These are phyloP conservation scores for Eurois occulta DNA, from an alignment of 2,888 invertebrate genomes.

Conservation along the genomic window DNA sequence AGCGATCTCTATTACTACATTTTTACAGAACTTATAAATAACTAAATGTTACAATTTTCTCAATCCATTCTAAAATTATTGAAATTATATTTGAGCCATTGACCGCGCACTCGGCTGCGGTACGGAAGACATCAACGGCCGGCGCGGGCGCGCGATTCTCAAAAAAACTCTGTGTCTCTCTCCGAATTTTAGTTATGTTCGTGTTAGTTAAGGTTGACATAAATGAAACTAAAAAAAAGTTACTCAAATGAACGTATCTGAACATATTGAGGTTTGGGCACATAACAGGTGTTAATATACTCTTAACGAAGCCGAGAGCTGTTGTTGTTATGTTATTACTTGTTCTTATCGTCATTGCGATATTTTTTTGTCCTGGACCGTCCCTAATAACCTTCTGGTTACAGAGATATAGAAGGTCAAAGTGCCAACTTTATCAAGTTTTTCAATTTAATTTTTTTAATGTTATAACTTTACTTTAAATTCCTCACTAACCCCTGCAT, in stretches of 20 bases:
- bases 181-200: neutral
- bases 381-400: neutral
- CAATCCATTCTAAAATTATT: neutral
- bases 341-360: neutral
- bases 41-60: too few species aligned
- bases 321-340: too few species aligned
- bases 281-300: neutral
- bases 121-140: conserved; percentile 36
- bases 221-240: neutral
- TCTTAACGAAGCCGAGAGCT: neutral
- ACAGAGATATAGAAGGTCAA: neutral
- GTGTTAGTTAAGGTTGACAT: neutral
- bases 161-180: neutral
- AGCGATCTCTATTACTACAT: neutral
- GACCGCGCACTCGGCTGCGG: neutral
- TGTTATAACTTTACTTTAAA: neutral
- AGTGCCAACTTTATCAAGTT: neutral
- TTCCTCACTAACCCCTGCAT: neutral
- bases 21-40: neutral
- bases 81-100: neutral
- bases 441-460: neutral
- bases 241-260: neutral
- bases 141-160: neutral
- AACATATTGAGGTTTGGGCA: neutral
- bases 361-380: neutral